phyloP scores from a whole-genome alignment of 2,888 invertebrate species.

The Desoria tigrina region DNA sequence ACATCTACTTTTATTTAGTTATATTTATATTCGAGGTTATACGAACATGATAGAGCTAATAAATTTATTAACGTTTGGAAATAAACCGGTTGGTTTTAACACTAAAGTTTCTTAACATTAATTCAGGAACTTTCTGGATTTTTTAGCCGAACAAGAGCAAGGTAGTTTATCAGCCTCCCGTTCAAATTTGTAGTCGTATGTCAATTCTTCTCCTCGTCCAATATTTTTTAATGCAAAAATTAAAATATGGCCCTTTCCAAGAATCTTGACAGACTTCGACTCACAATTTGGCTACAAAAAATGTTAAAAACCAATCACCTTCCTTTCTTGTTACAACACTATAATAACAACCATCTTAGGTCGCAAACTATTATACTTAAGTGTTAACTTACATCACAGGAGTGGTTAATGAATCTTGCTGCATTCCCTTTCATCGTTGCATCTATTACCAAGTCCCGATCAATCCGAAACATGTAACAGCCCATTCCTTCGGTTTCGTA shows the following conservation, averaged over 20 bases:
- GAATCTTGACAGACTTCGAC: conserved; percentile 90
- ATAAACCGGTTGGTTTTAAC: no score
- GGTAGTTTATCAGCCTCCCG: conserved; percentile 86
- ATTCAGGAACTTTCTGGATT: conserved; percentile 94
- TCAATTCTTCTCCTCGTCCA: conserved; percentile 87
- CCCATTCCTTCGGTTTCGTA: conserved; percentile 94
- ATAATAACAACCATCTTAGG: no score
- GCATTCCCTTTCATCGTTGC: conserved; percentile 98
- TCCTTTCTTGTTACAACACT: not conserved
- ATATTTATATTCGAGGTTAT: no score
- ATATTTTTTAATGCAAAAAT: conserved; percentile 91
- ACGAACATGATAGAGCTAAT: no score
- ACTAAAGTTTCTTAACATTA: conserved; percentile 59
- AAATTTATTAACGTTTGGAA: no score
- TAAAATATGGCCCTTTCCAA: conserved; percentile 93
- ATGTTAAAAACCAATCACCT: not conserved
- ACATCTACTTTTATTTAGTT: conserved; percentile 5
- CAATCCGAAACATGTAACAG: conserved; percentile 97
- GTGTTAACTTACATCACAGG: conserved; percentile 86
- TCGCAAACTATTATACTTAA: no score
- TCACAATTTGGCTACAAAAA: conserved; percentile 87
- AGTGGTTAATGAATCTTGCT: conserved; percentile 97
- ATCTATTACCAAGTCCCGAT: conserved; percentile 88
- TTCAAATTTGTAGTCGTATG: conserved; percentile 97
- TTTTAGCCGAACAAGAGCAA: conserved; percentile 88